Evolutionary conservation across 2,888 invertebrate genomes (phyloP).

Genomic region (Alsophila aescularia): DNA sequence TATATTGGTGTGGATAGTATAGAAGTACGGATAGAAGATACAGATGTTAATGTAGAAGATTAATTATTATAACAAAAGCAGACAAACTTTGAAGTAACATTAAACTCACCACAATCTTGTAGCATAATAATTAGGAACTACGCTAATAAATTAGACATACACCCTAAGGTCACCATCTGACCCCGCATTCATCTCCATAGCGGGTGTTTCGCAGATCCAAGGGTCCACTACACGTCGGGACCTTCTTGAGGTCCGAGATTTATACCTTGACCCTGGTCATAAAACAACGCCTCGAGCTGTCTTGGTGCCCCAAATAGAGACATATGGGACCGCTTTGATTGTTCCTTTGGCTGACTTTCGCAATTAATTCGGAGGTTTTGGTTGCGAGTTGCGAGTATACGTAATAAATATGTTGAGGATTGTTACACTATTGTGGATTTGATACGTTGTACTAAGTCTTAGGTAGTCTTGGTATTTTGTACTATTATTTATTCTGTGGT

Average conservation of each 20-base stretch:
- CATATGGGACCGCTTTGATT: conserved; percentile 39
- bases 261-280: conserved; percentile 67
- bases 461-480: too few relatives aligned
- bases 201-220: conserved; percentile 64
- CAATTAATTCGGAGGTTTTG: conserved; percentile 30
- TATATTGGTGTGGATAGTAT: too few relatives aligned
- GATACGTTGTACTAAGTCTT: neutral
- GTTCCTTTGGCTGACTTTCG: conserved; percentile 30
- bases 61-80: neutral
- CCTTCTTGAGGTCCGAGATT: conserved; percentile 65
- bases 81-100: neutral
- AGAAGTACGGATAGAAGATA: too few relatives aligned
- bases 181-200: conserved; percentile 58
- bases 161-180: conserved; percentile 47
- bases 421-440: neutral
- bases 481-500: too few relatives aligned
- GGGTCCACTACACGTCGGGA: conserved; percentile 57
- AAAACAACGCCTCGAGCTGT: conserved; percentile 66
- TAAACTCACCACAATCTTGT: neutral
- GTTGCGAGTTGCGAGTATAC: conserved; percentile 20
- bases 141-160: conserved; percentile 42
- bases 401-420: conserved; percentile 8
- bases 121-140: conserved; percentile 7
- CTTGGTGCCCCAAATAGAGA: conserved; percentile 36
- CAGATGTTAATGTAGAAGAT: too few relatives aligned